A percentile compares a stretch with the other conserved stretches of the same genome.
phyloP scores from a whole-genome alignment of 2,888 invertebrate genomes.

The Parthenolecanium corni region DNA sequence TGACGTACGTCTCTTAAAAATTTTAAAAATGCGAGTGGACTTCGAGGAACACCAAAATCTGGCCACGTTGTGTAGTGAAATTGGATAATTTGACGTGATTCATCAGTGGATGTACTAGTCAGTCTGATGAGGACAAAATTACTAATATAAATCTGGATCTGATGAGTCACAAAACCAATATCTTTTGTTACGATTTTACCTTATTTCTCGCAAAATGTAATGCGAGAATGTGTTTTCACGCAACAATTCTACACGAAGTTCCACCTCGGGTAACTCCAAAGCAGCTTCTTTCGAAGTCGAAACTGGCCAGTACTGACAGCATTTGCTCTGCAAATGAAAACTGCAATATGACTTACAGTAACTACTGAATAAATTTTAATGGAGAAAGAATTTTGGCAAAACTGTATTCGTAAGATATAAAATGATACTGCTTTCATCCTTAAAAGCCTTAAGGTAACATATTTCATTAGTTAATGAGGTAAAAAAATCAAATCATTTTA shows the following conservation, averaged over 20 bases:
- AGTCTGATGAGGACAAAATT: slow-evolving; percentile 44
- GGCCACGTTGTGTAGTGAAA: slow-evolving; percentile 96
- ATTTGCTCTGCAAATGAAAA: slow-evolving; percentile 53
- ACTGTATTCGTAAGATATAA: no score
- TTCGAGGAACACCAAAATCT: slow-evolving; percentile 87
- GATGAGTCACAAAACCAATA: no score
- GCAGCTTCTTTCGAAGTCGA: slow-evolving; percentile 45
- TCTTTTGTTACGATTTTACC: no score
- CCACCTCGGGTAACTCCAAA: slow-evolving; percentile 62
- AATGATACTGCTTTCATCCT: no score
- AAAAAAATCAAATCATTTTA: no score
- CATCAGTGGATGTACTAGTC: slow-evolving; percentile 55
- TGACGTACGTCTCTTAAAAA: slow-evolving; percentile 65
- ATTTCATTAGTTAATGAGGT: no score
- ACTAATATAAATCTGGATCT: not conserved
- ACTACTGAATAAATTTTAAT: no score
- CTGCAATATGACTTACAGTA: no score
- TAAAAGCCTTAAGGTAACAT: no score
- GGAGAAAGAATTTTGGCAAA: no score
- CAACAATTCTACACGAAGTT: slow-evolving; percentile 62
- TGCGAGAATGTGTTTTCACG: slow-evolving; percentile 63
- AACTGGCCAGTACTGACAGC: slow-evolving; percentile 88
- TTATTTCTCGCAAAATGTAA: slow-evolving; percentile 65
- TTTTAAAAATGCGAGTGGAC: slow-evolving; percentile 71
- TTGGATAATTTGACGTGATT: slow-evolving; percentile 67